Conservation (phyloP, 1,140 invertebrate genomes). For the Sinonovacula constricta region DNA sequence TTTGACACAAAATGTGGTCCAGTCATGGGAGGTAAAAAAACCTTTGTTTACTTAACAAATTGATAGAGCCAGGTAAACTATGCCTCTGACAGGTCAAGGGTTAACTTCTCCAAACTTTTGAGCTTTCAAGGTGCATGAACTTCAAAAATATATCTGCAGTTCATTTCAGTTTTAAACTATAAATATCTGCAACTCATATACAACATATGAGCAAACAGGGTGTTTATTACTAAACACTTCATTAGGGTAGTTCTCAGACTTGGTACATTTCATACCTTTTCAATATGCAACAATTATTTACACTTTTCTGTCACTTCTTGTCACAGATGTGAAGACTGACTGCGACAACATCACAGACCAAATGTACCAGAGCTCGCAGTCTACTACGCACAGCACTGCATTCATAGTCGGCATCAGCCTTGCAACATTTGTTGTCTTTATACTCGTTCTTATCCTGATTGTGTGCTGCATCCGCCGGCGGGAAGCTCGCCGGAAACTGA, state of each 20-base stretch:
- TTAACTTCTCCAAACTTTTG: too few relatives aligned
- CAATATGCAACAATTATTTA: too few relatives aligned
- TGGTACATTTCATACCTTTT: too few relatives aligned
- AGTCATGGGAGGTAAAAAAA: conserved; percentile 53
- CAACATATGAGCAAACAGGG: too few relatives aligned
- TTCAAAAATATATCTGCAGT: not conserved
- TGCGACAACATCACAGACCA: conserved; percentile 28
- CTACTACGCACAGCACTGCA: not conserved
- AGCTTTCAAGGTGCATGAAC: not conserved
- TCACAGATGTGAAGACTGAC: conserved; percentile 42
- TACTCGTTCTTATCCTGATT: conserved; percentile 54
- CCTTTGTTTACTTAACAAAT: not conserved
- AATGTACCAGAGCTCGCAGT: not conserved
- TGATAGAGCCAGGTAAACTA: too few relatives aligned
- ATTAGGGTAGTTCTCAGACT: too few relatives aligned
- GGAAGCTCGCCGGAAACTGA: conserved; percentile 12
- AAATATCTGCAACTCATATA: too few relatives aligned
- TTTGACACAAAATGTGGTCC: conserved; percentile 68
- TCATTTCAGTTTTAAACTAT: not conserved
- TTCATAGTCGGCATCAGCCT: conserved; percentile 28
- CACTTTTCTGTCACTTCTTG: not conserved
- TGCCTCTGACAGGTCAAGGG: too few relatives aligned
- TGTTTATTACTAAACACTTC: too few relatives aligned
- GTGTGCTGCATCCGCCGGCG: conserved; percentile 30
- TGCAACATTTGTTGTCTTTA: conserved; percentile 27